phyloP scores from a whole-genome alignment of 2,797 vertebrate genomes.

The Gymnoscopelus braueri region DNA sequence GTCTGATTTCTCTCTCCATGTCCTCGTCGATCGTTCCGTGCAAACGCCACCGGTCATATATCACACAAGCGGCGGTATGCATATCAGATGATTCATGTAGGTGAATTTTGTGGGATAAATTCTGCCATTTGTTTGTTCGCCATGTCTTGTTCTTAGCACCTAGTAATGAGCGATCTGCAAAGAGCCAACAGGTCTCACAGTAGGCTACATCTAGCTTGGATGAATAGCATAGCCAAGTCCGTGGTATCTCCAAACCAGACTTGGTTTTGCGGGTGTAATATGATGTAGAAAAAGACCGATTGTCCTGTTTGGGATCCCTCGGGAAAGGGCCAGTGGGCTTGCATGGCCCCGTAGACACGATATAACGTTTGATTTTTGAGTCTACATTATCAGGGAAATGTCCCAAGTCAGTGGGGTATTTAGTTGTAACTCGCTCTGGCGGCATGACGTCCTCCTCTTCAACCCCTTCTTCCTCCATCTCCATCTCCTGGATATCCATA shows the following conservation, averaged over 20 bases:
- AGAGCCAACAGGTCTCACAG: neutral
- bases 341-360: neutral
- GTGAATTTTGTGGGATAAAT: neutral
- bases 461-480: no score
- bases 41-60: slow-evolving; percentile 4
- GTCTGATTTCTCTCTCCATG: neutral
- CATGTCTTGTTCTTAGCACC: neutral
- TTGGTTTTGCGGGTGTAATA: slow-evolving; percentile 5
- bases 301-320: neutral
- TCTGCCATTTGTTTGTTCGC: neutral
- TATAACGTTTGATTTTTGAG: neutral
- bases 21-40: slow-evolving; percentile 7
- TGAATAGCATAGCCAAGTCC: neutral
- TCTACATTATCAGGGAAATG: neutral
- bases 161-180: neutral
- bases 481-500: no score
- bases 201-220: slow-evolving; percentile 2
- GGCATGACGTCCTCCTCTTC: no score
- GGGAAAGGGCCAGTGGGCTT: neutral
- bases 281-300: neutral
- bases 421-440: no score
- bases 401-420: neutral
- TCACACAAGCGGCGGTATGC: neutral
- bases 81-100: neutral
- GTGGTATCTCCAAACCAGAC: neutral